Evolutionary conservation across 1,140 invertebrate species (phyloP), one percentile per base, ranked within the genome.

Genomic region (Drosophila jambulina): DNA sequence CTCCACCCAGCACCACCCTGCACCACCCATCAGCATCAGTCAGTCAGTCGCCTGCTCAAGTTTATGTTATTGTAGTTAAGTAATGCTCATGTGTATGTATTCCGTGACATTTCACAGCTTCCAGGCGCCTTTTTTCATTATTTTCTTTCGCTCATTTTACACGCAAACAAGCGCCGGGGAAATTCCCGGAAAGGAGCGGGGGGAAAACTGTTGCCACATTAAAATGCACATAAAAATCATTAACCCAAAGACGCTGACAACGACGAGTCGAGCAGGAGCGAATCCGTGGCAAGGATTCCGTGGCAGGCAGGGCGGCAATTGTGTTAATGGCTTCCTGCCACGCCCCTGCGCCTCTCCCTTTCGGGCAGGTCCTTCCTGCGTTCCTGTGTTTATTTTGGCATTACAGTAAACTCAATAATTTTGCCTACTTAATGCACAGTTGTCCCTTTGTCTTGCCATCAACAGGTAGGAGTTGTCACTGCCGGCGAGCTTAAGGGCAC

Each of bases 221-320:
- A 78, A 78, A 78, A 78, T 78, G 75, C 75, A 78, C 75, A 78
- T 78, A 70, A 78, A 78, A 78, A 78, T 78, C 75, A 78, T 78
- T 78, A 78, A 78, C 75, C 75, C 64, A 78, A 70, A 72, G 70
- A 72, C 36, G 53, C 45, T 72, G 70, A 72, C 70, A 72, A 72
- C 70, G 53, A 72, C 36, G 53, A 48, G 68, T 21, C 9, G 64
- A 17, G 25, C 10, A 27, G 15, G 5, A 32, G 49, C n/a, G 58
- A 19, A 17, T 5, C n/a, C 19, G 19, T 21, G 49, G 32, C 17
- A 25, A 38, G 46, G 32, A 57, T 38, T 21, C n/a, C 34, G 19
- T 4, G 60, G 48, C 51, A 63, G 51, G 21, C 72, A 60, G 36
- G 38, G 46, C 43, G 64, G 64, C 75, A 78, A 77, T 77, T 78